Base-by-base conservation (phyloP, 2,797 vertebrate genomes). In the Coendou prehensilis region DNA sequence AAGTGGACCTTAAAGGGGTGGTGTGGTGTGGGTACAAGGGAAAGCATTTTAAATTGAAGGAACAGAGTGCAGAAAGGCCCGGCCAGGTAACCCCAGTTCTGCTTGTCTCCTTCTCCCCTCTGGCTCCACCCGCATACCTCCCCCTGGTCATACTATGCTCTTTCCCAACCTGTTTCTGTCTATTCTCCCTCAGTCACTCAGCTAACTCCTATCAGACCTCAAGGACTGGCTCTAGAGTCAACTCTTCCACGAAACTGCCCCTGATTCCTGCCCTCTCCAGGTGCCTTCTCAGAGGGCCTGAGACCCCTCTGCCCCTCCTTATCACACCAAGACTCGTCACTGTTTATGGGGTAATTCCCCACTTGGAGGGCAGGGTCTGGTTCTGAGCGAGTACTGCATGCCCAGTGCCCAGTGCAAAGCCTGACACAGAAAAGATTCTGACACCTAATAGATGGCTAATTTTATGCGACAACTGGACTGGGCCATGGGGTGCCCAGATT, bases 211-310 rank as follows among this genome's bases (percentile, higher is more conserved):
- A 94, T 4, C 14, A 89, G 33, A 33, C 30, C 67, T 91, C 47
- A 89, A 89, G 37, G 91, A 76, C 63, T 71, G 14, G 37, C 75
- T 85, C 33, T 47, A 6, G 45, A 76, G 56, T 93, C n/a, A 61
- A 30, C 69, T 93, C 63, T 93, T 93, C 83, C 23, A 91, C 69
- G 89, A 93, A 96, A 87, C 13, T 45, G 75, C 17, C 26, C 61
- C 18, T 61, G n/a, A 81, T 64, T 80, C 18, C 80, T 33, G 41
- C 9, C 50, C 20, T 96, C 61, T 33, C 64, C 69, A 85, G n/a
- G 23, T 59, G n/a, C 30, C 61, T 4, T 78, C 11, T 79, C 80
- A 67, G 61, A 54, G 5, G 11, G 83, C 52, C 67, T 50, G 8
- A 18, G 78, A 82, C 28, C 45, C 64, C 26, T 92, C 59, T 41